These are phyloP conservation scores for Strix occidentalis DNA, from an alignment of 2,797 vertebrate genomes.

Conservation along the genomic window DNA sequence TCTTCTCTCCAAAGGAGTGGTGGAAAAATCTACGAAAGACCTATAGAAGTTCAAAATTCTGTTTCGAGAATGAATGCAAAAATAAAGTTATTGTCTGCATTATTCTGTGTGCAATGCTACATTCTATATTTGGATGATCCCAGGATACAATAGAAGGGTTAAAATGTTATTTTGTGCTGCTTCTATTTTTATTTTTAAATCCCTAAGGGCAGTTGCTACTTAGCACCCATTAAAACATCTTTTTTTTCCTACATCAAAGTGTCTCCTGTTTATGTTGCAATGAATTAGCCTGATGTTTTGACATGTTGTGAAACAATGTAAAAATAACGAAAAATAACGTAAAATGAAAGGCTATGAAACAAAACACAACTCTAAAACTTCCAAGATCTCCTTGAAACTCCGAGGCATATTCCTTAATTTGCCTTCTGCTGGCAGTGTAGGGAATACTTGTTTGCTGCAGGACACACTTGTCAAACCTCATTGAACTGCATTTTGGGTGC, in stretches of 20 bases:
- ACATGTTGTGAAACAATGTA: slow-evolving; percentile 46
- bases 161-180: slow-evolving; percentile 11
- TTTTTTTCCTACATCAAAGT: slow-evolving; percentile 56
- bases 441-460: not conserved
- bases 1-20: not conserved
- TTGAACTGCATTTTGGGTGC: not conserved
- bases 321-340: slow-evolving; percentile 21
- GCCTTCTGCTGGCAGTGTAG: not conserved
- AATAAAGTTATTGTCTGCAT: not conserved
- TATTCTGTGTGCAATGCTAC: not conserved
- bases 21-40: not conserved
- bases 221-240: slow-evolving; percentile 50
- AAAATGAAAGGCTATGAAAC: not conserved
- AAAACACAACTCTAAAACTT: not conserved
- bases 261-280: slow-evolving; percentile 46
- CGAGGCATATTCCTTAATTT: not conserved
- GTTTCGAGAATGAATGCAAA: not conserved
- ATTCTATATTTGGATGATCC: not conserved
- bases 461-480: not conserved
- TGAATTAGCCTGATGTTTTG: slow-evolving; percentile 52
- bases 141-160: not conserved
- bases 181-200: slow-evolving; percentile 59
- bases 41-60: not conserved
- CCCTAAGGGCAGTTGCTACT: slow-evolving; percentile 52
- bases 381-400: not conserved